These are phyloP conservation scores for Netelia virgata DNA, from an alignment of 2,888 invertebrate genomes.

Conservation along the genomic window DNA sequence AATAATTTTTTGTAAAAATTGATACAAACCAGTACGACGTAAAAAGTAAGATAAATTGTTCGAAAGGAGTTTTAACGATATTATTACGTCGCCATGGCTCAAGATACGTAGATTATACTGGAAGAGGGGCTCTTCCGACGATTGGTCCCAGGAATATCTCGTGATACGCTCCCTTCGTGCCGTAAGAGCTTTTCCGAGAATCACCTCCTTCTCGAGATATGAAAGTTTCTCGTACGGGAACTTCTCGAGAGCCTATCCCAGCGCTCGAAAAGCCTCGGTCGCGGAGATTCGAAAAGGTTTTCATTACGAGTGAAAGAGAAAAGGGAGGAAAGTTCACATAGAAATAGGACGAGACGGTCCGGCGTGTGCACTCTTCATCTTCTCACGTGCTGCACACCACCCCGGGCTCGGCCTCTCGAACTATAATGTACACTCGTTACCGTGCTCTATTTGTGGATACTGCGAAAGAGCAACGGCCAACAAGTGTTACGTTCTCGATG, in stretches of 20 bases:
- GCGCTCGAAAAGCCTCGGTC: slow-evolving; percentile 38
- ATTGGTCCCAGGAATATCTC: slow-evolving; percentile 41
- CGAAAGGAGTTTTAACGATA: not conserved
- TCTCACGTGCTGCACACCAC: slow-evolving; percentile 12
- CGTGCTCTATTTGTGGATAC: slow-evolving; percentile 4
- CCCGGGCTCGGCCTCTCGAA: not conserved
- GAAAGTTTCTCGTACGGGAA: slow-evolving; percentile 47
- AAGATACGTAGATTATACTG: slow-evolving; percentile 22
- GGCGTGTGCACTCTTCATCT: slow-evolving; percentile 38
- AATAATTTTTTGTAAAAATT: too few relatives aligned
- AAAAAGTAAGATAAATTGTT: too few relatives aligned
- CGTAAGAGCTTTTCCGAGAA: slow-evolving; percentile 24
- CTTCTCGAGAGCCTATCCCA: slow-evolving; percentile 27
- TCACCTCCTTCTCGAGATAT: slow-evolving; percentile 39
- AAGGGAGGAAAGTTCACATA: not conserved
- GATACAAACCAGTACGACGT: too few relatives aligned
- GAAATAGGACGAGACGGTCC: slow-evolving; percentile 17
- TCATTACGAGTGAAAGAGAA: slow-evolving; percentile 28
- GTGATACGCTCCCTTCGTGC: not conserved
- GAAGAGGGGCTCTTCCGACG: slow-evolving; percentile 30
- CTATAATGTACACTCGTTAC: slow-evolving; percentile 21
- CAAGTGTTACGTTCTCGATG: not conserved
- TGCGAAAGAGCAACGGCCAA: not conserved
- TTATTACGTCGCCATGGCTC: not conserved
- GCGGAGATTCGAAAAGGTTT: slow-evolving; percentile 25